A percentile compares a stretch with the other conserved stretches of the same genome.
phyloP scores from a whole-genome alignment of 2,797 vertebrate species.

The Enteromius argenteus region DNA sequence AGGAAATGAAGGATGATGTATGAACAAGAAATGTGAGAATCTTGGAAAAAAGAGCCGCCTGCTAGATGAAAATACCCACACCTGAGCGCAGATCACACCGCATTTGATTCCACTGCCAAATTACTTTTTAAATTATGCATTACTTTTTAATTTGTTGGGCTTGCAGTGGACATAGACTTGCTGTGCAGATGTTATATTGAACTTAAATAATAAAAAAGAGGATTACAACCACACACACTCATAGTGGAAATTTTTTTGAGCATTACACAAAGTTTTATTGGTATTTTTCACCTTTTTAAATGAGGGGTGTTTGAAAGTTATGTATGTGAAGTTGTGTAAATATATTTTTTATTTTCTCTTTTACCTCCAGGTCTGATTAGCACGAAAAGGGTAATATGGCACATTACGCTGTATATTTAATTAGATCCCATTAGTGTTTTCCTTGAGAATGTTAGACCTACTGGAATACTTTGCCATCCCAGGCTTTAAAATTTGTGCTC shows the following conservation, averaged over 20 bases:
- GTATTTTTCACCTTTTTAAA: background rate
- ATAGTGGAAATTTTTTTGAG: background rate
- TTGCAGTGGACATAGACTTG: constrained; percentile 66
- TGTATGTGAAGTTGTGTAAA: background rate
- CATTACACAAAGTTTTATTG: too few species aligned
- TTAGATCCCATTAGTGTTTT: constrained; percentile 19
- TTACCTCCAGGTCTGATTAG: background rate
- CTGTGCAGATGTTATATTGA: constrained; percentile 66
- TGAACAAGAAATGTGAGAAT: constrained; percentile 40
- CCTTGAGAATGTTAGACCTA: constrained; percentile 9
- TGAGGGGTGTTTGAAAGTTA: background rate
- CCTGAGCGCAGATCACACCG: constrained; percentile 68
- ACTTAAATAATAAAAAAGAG: constrained; percentile 57
- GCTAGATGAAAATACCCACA: constrained; percentile 55
- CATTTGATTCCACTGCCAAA: constrained; percentile 72
- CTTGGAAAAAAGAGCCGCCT: constrained; percentile 47
- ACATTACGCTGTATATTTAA: background rate
- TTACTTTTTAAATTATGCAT: constrained; percentile 81
- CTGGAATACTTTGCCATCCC: background rate
- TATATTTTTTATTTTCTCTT: background rate
- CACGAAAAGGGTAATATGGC: background rate
- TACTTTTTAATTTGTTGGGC: constrained; percentile 79
- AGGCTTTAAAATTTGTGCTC: background rate
- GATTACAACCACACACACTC: background rate
- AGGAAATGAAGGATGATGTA: constrained; percentile 39